These are phyloP conservation scores for Mythimna pallens DNA, from an alignment of 2,888 invertebrate species.

Conservation along the genomic window DNA sequence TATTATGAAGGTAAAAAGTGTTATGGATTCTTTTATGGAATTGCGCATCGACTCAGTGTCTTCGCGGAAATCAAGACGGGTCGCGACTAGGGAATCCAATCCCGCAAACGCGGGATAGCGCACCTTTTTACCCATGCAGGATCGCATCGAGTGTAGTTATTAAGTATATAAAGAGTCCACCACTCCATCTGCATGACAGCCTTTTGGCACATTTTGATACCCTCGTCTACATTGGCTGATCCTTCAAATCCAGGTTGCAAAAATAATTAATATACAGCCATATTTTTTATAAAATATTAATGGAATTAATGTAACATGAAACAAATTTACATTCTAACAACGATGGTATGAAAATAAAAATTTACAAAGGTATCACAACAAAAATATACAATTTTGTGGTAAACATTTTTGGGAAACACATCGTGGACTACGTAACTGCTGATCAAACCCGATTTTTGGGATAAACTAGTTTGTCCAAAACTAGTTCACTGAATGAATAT, in stretches of 20 bases:
- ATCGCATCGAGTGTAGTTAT: not conserved
- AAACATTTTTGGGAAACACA: slow-evolving; percentile 13
- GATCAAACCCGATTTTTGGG: slow-evolving; percentile 15
- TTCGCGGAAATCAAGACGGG: too few relatives aligned
- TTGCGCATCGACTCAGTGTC: too few relatives aligned
- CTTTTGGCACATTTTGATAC: slow-evolving; percentile 19
- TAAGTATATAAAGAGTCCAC: not conserved
- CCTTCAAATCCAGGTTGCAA: slow-evolving; percentile 33
- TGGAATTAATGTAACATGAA: slow-evolving; percentile 30
- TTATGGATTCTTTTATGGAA: too few relatives aligned
- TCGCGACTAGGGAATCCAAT: too few relatives aligned
- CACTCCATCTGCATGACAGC: not conserved
- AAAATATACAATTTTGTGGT: slow-evolving; percentile 28
- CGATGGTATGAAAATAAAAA: slow-evolving; percentile 62
- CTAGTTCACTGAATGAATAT: not conserved
- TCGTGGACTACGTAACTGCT: slow-evolving; percentile 5
- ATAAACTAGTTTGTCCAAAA: not conserved
- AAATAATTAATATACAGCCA: slow-evolving; percentile 37
- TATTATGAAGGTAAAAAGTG: too few relatives aligned
- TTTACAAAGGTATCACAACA: slow-evolving; percentile 53
- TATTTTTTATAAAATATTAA: slow-evolving; percentile 31
- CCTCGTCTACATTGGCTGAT: slow-evolving; percentile 21
- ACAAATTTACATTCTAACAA: slow-evolving; percentile 45
- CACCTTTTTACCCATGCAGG: too few relatives aligned
- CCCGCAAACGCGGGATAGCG: too few relatives aligned